phyloP scores from a whole-genome alignment of 92 coral and sea anemone genomes.

The Muricea muricata region DNA sequence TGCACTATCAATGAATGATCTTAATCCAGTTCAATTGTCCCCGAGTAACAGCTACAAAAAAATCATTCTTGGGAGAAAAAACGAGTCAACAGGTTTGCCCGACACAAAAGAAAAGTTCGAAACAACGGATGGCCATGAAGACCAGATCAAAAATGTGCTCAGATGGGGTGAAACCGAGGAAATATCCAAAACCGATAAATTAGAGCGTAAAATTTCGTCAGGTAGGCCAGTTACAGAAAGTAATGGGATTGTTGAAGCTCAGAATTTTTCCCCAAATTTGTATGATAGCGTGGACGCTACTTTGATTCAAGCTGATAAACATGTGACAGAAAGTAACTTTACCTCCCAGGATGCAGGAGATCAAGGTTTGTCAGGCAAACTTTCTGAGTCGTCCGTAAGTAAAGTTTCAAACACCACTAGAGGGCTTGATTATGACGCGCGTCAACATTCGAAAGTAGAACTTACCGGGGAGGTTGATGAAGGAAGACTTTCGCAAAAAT shows the following conservation, averaged over 20 bases:
- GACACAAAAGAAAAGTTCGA: no score
- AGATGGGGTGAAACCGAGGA: neutral
- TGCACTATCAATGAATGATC: constrained; percentile 5
- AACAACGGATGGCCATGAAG: no score
- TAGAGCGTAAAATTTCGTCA: neutral
- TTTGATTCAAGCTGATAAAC: neutral
- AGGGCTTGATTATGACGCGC: neutral
- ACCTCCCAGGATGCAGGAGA: no score
- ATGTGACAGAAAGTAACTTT: neutral
- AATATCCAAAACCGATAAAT: neutral
- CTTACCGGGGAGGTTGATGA: neutral
- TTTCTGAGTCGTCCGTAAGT: neutral
- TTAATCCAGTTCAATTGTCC: neutral
- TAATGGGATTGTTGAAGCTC: neutral
- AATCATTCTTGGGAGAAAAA: no score
- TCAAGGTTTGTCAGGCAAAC: neutral
- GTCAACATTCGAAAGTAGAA: neutral
- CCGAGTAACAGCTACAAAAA: neutral
- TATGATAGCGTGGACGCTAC: neutral
- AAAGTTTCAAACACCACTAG: neutral
- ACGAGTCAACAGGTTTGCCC: no score
- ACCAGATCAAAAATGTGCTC: no score
- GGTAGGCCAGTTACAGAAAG: neutral
- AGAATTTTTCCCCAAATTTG: neutral
- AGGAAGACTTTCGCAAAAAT: neutral